Percentiles rank a stretch among this genome's conserved stretches.
phyloP scores from a whole-genome alignment of 2,797 vertebrate species.

The Ctenochaetus hawaiiensis region DNA sequence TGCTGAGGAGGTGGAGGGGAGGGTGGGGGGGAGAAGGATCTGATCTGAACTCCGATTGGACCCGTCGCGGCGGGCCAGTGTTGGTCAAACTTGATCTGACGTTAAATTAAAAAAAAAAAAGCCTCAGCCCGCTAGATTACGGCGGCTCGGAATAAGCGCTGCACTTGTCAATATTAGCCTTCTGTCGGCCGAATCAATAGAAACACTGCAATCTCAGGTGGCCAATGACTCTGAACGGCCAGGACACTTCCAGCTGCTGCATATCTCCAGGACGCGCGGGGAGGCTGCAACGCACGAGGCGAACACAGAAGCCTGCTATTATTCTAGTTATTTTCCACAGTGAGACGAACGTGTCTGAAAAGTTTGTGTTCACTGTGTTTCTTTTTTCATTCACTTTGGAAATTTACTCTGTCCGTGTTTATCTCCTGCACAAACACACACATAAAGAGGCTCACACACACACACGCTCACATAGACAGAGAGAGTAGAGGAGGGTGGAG shows the following conservation, averaged over 20 bases:
- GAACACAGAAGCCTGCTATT: background rate
- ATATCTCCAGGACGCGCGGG: slow-evolving; percentile 7
- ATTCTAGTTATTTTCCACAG: background rate
- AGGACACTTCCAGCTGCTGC: slow-evolving; percentile 57
- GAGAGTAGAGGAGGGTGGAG: background rate
- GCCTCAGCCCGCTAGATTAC: slow-evolving; percentile 55
- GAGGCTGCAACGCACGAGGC: background rate
- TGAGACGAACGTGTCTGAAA: background rate
- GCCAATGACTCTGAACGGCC: slow-evolving; percentile 59
- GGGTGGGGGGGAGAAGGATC: slow-evolving; percentile 56
- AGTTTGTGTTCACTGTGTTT: slow-evolving; percentile 1
- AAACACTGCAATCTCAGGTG: slow-evolving; percentile 84
- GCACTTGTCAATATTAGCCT: slow-evolving; percentile 79
- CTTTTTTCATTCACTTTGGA: background rate
- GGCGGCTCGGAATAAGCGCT: slow-evolving; percentile 76
- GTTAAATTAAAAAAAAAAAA: slow-evolving; percentile 85
- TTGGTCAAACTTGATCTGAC: slow-evolving; percentile 93
- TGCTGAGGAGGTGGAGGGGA: slow-evolving; percentile 62
- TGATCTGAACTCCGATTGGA: slow-evolving; percentile 89
- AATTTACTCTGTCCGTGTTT: too few species aligned
- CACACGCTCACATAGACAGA: background rate
- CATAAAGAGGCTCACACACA: background rate
- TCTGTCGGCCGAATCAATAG: slow-evolving; percentile 76
- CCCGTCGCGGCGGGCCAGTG: slow-evolving; percentile 87
- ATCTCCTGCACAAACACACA: background rate